These are phyloP conservation scores for Sorex maritimensis DNA, from an alignment of 2,797 vertebrate genomes.

Conservation along the genomic window DNA sequence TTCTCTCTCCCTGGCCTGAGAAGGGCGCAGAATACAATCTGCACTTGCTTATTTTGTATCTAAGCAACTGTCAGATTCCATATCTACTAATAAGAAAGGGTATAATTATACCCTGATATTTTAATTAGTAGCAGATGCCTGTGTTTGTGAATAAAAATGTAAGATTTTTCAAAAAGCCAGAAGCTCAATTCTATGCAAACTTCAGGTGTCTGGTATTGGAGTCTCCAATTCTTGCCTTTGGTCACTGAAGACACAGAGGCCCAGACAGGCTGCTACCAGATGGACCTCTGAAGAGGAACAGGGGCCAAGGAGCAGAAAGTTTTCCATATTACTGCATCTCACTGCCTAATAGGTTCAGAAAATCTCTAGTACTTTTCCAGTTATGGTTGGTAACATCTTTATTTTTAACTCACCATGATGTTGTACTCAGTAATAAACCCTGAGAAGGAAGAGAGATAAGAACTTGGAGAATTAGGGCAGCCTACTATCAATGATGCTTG, in stretches of 20 bases:
- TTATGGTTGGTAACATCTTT: not conserved
- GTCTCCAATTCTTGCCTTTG: not conserved
- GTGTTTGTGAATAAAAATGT: constrained; percentile 91
- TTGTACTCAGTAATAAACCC: not conserved
- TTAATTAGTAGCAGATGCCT: constrained; percentile 94
- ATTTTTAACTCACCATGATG: constrained; percentile 54
- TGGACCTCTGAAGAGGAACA: not conserved
- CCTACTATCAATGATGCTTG: not conserved
- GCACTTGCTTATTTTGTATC: constrained; percentile 92
- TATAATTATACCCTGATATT: constrained; percentile 92
- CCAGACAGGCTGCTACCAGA: not conserved
- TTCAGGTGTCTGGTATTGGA: constrained; percentile 56
- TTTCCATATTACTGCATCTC: not conserved
- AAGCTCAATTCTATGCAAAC: constrained; percentile 82
- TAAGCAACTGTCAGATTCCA: constrained; percentile 93
- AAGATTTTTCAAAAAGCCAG: constrained; percentile 86
- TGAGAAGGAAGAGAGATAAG: not conserved
- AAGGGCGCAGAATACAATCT: constrained; percentile 89
- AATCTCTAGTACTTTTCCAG: not conserved
- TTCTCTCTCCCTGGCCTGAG: constrained; percentile 85
- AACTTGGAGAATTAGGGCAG: not conserved
- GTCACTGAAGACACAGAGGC: not conserved
- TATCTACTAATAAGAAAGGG: constrained; percentile 92
- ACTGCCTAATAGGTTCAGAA: not conserved
- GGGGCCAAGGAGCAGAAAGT: not conserved